Evolutionary conservation across 2,797 vertebrate species (phyloP).

Genomic region (Avahi laniger): DNA sequence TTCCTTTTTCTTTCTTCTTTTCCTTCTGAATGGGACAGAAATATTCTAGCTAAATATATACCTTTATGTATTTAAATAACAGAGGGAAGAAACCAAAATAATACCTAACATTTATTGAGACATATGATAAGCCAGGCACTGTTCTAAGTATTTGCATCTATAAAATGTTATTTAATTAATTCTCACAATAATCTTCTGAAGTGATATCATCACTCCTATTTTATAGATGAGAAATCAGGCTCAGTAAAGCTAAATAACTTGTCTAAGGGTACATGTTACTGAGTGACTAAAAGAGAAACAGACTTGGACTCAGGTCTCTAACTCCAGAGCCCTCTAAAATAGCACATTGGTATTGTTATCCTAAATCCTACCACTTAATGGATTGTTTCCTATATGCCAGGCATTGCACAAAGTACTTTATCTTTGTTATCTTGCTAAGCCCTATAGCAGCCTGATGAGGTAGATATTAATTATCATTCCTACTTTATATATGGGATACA

Average conservation of each 20-base stretch:
- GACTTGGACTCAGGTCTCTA: background rate
- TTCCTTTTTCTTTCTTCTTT: background rate
- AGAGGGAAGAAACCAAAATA: background rate
- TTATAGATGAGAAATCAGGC: background rate
- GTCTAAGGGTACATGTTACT: background rate
- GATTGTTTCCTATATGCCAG: background rate
- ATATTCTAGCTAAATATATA: slow-evolving; percentile 14
- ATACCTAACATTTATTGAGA: background rate
- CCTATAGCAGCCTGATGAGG: background rate
- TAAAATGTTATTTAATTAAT: background rate
- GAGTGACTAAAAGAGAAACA: background rate
- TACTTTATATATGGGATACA: background rate
- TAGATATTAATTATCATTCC: background rate
- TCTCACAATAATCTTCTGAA: background rate
- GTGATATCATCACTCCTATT: background rate
- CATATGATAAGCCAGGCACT: background rate
- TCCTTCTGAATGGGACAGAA: background rate
- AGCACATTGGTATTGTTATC: background rate
- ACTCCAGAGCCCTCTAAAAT: background rate
- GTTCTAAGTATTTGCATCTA: background rate
- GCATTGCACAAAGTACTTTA: background rate
- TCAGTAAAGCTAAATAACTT: background rate
- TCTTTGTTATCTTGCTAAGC: background rate
- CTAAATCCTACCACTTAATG: background rate
- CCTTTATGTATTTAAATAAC: background rate